phyloP scores from a whole-genome alignment of 2,113 vertebrate genomes.

The Myocastor coypus region DNA sequence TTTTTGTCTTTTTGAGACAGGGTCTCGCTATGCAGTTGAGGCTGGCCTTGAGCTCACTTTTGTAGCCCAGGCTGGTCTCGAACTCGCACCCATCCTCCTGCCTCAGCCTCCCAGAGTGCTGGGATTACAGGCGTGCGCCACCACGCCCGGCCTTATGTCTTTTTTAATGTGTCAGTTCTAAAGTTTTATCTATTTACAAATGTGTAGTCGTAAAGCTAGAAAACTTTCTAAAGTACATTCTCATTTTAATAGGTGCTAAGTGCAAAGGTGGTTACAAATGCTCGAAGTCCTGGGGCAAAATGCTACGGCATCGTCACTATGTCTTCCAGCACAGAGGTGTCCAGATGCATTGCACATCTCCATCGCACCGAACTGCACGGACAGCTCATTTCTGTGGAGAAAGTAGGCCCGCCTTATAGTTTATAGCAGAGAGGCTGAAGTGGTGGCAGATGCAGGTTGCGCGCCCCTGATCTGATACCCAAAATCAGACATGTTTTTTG shows the following conservation, averaged over 20 bases:
- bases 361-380: conserved; percentile 97
- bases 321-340: conserved; percentile 96
- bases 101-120: too few species aligned
- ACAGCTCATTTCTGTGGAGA: conserved; percentile 97
- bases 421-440: background rate
- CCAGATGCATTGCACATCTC: conserved; percentile 95
- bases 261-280: conserved; percentile 98
- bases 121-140: too few species aligned
- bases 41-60: too few species aligned
- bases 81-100: too few species aligned
- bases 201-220: background rate
- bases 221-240: conserved; percentile 44
- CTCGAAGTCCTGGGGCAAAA: conserved; percentile 96
- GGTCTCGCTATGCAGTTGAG: too few species aligned
- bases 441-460: background rate
- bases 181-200: conserved; percentile 14
- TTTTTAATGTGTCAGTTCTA: background rate
- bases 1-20: too few species aligned
- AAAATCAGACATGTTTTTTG: background rate
- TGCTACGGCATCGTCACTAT: conserved; percentile 98
- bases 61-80: too few species aligned
- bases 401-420: conserved; percentile 88
- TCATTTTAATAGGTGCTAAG: conserved; percentile 92
- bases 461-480: background rate
- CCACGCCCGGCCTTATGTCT: background rate